These are phyloP conservation scores for Flexamia atlantica DNA, from an alignment of 2,888 invertebrate species.

Conservation along the genomic window DNA sequence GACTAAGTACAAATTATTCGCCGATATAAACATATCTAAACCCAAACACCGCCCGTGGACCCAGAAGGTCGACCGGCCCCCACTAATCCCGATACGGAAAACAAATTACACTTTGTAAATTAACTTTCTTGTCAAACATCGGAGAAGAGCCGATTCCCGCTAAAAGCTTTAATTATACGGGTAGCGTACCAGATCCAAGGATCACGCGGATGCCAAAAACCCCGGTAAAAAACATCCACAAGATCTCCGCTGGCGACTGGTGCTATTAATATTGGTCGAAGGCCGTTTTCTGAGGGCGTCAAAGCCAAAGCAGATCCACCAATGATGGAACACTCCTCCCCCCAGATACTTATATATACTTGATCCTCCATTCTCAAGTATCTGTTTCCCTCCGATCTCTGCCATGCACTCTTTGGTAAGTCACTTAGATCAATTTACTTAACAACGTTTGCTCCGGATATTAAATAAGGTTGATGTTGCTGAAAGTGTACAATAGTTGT, in stretches of 20 bases:
- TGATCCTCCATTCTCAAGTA: background rate
- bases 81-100: slow-evolving; percentile 29
- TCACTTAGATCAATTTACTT: no score
- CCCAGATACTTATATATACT: slow-evolving; percentile 38
- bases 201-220: slow-evolving; percentile 1
- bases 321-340: slow-evolving; percentile 15
- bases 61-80: background rate
- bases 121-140: background rate
- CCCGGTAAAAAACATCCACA: slow-evolving; percentile 11
- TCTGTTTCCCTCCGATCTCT: slow-evolving; percentile 10
- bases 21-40: background rate
- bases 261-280: slow-evolving; percentile 52
- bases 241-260: slow-evolving; percentile 19
- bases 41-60: background rate
- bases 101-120: slow-evolving; percentile 25
- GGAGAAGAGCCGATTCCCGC: background rate
- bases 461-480: no score
- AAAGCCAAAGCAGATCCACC: slow-evolving; percentile 45
- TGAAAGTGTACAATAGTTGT: no score
- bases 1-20: no score
- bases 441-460: no score
- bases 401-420: slow-evolving; percentile 58
- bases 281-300: slow-evolving; percentile 49
- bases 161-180: slow-evolving; percentile 42
- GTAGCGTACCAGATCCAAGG: background rate